phyloP scores from a whole-genome alignment of 2,888 invertebrate species.

The Pheosia gnoma region DNA sequence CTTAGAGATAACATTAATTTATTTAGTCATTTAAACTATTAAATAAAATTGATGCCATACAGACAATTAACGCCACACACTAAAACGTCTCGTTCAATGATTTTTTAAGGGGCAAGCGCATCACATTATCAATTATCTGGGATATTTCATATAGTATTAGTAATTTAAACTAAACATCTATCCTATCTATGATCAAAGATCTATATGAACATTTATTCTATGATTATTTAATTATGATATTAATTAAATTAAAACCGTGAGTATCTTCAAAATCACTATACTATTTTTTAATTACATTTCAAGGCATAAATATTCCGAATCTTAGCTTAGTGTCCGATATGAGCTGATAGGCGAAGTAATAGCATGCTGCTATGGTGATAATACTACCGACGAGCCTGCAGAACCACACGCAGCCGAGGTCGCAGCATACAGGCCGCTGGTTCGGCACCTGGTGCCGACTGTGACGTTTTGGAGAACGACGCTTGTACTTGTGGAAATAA shows the following conservation, averaged over 20 bases:
- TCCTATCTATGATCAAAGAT: too few species aligned
- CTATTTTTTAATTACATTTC: constrained; percentile 6
- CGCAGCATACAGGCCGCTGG: constrained; percentile 60
- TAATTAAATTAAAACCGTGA: neutral
- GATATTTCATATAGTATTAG: too few species aligned
- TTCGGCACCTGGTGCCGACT: constrained; percentile 14
- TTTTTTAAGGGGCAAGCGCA: too few species aligned
- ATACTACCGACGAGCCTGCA: constrained; percentile 58
- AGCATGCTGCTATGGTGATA: constrained; percentile 59
- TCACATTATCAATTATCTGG: too few species aligned
- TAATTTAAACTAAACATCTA: too few species aligned
- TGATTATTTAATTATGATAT: neutral
- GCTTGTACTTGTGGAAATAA: neutral
- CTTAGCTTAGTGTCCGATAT: constrained; percentile 65
- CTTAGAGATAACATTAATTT: too few species aligned
- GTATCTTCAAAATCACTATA: neutral
- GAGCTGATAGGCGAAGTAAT: constrained; percentile 65
- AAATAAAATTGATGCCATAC: too few species aligned
- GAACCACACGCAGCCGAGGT: constrained; percentile 67
- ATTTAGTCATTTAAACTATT: too few species aligned
- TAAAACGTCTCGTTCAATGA: too few species aligned
- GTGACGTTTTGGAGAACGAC: neutral
- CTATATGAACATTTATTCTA: too few species aligned
- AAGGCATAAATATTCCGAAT: constrained; percentile 65
- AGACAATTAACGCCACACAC: too few species aligned